Percentiles rank a stretch among this genome's conserved stretches.
Conservation (phyloP, 2,113 vertebrate species). For the Myrmophylax atrothorax region DNA sequence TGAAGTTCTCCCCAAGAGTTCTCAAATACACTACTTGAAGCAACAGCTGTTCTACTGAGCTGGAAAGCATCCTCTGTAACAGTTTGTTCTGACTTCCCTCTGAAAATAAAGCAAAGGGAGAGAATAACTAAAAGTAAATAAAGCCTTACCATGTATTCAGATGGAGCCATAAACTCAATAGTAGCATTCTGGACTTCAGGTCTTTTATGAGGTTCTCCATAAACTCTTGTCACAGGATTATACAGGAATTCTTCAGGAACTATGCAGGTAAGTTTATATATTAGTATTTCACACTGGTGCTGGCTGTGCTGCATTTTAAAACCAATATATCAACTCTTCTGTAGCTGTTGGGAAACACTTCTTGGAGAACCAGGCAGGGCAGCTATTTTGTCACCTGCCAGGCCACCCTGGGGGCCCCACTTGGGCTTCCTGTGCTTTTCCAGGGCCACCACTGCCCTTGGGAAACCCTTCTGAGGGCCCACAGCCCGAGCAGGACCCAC, state of each 20-base stretch:
- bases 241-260: slow-evolving; percentile 98
- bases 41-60: not conserved
- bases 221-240: slow-evolving; percentile 94
- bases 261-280: slow-evolving; percentile 32
- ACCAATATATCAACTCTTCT: not conserved
- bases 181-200: slow-evolving; percentile 96
- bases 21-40: not conserved
- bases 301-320: not conserved
- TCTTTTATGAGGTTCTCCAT: slow-evolving; percentile 93
- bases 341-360: not conserved
- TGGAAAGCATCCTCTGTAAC: not conserved
- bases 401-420: not conserved
- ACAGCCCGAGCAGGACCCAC: not conserved
- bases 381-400: not conserved
- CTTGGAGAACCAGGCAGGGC: not conserved
- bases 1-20: not conserved
- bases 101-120: not conserved
- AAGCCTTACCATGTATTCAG: slow-evolving; percentile 93
- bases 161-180: slow-evolving; percentile 97
- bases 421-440: not conserved
- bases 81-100: not conserved
- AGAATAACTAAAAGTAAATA: not conserved
- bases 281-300: not conserved
- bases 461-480: not conserved
- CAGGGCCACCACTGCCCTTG: not conserved